A percentile compares a stretch with the other conserved stretches of the same genome.
Conservation (phyloP, 2,113 vertebrate species). For the Donacobius atricapilla region DNA sequence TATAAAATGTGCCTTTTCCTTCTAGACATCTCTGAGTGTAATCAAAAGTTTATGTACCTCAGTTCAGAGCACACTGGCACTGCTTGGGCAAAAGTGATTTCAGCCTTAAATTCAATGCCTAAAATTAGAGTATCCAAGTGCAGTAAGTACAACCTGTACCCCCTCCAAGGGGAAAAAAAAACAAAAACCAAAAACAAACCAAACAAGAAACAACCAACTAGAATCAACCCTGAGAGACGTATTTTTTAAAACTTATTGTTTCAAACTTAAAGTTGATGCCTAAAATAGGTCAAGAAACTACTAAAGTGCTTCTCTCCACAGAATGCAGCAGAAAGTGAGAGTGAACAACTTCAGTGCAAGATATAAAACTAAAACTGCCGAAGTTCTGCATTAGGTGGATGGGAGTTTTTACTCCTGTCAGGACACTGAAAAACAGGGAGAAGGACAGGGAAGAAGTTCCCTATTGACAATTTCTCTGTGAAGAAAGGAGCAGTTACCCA, state of each 20-base stretch:
- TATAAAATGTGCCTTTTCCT: neutral
- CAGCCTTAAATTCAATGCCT: neutral
- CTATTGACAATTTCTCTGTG: neutral
- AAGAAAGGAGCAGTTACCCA: neutral
- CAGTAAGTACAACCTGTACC: neutral
- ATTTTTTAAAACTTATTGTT: neutral
- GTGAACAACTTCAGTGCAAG: neutral
- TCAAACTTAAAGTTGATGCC: neutral
- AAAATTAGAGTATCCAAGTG: neutral
- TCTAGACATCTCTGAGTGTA: neutral
- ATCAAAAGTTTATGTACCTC: neutral
- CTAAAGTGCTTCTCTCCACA: neutral
- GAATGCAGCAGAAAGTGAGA: neutral
- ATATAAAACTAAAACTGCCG: neutral
- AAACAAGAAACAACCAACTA: neutral
- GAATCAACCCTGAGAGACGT: neutral
- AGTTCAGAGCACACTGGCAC: neutral
- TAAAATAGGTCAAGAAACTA: neutral
- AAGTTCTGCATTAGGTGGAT: neutral
- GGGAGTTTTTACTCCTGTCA: neutral
- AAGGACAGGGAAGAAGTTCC: neutral
- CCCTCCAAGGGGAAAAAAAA: neutral
- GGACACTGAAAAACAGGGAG: neutral
- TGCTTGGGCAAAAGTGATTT: neutral
- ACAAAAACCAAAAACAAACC: too few species aligned